Base-by-base conservation (phyloP, 2,888 invertebrate species). In the Meandrusa payeni region DNA sequence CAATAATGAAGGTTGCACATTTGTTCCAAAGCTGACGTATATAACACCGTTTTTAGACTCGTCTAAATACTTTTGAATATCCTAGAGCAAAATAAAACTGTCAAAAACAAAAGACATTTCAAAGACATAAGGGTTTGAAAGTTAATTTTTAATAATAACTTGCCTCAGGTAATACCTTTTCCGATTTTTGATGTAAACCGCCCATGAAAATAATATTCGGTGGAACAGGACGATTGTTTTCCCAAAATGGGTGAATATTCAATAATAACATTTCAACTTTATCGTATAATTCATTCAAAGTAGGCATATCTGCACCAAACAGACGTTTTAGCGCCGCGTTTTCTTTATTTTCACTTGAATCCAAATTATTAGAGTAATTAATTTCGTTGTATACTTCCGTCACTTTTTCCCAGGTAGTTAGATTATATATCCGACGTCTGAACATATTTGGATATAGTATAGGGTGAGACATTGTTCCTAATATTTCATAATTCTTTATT, bases 201-300 rank as follows among this genome's bases (percentile, higher is more conserved):
- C 81, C 81, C 38, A 81, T 65, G 29, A 64, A 71, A 4, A 83
- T 42, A 10, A 79, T 51, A 45, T 64, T 69, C 0, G 85, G 79
- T 3, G 80, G 65, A 1, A 76, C 53, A 5, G 88, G 82, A 22
- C 75, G 63, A 41, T 71, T 66, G 1, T 50, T 51, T 13, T 63
- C 64, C 58, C 75, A 71, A n/a, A 74, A 34, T 0, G 74, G 69
- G 52, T 85, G 72, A 1, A 64, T 59, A 49, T 82, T 86, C 0
- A 80, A 31, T 37, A 87, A 69, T 22, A 82, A 44, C 56, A 83
- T 51, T 42, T 72, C 70, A 4, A 76, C 51, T 22, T 64, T 66
- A 1, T 57, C 41, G 5, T 46, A 42, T 10, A 69, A 43, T 17
- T 61, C 57, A 2, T 24, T 34, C 4, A 64, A 27, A 11, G 28